Conservation (phyloP, 2,113 vertebrate genomes). For the Chrysochloris asiatica region DNA sequence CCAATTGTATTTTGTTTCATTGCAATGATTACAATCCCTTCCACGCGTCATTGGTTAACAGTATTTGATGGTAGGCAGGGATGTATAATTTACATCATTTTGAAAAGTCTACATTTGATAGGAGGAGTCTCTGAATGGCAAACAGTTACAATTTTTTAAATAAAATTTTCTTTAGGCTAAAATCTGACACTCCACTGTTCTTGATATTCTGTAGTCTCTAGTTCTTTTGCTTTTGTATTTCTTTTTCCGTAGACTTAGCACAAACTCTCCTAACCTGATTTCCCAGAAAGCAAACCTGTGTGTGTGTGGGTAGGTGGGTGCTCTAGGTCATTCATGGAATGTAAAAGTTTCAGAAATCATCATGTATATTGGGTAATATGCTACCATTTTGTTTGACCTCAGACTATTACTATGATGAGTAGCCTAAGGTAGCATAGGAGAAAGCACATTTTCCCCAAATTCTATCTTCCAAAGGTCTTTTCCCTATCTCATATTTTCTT, state of each 20-base stretch:
- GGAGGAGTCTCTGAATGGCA: not conserved
- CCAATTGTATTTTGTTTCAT: too few relatives aligned
- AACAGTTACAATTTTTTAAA: not conserved
- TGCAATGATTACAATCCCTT: too few relatives aligned
- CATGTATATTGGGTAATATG: not conserved
- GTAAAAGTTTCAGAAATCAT: not conserved
- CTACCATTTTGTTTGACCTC: not conserved
- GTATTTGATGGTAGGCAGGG: too few relatives aligned
- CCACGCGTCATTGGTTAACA: too few relatives aligned
- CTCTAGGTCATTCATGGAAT: not conserved
- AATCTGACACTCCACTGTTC: constrained; percentile 23
- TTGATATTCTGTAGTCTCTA: too few relatives aligned
- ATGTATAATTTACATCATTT: not conserved
- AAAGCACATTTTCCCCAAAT: too few relatives aligned
- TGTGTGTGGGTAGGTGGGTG: not conserved
- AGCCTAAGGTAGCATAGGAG: not conserved
- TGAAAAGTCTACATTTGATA: constrained; percentile 12
- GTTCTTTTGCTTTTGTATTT: not conserved
- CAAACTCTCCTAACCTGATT: not conserved
- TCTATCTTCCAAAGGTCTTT: not conserved
- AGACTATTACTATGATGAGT: not conserved
- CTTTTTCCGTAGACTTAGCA: not conserved
- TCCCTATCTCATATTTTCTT: not conserved
- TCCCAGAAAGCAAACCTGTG: not conserved
- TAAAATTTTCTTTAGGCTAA: constrained; percentile 30